Evolutionary conservation across 2,113 vertebrate species (phyloP), one percentile per base, ranked within the genome.

Genomic region (Tetrao urogallus): DNA sequence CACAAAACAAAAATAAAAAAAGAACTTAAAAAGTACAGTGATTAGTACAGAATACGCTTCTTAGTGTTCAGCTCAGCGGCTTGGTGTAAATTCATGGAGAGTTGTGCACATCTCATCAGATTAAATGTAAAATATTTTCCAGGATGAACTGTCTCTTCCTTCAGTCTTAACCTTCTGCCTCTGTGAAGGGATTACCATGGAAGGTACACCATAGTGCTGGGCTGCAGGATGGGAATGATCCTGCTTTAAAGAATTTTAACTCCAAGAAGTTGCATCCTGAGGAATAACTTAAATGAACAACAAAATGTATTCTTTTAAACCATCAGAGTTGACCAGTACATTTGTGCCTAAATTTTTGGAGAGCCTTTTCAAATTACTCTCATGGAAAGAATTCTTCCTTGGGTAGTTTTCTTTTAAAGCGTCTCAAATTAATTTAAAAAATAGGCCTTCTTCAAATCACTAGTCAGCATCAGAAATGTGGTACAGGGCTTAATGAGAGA

Each of bases 231-330:
- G 79, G 57, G 79, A 90, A 4, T 87, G 81, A 93, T 91, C 88
- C 88, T 71, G 8, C 12, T 64, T 77, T 88, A 82, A 93, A 86
- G n/a, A 89, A 85, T 70, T 54, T 76, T 65, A 86, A 79, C n/a
- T 45, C 79, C 73, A 52, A 84, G 82, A 72, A 89, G 84, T 65
- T 45, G 20, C 36, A n/a, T 74, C 54, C 54, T 27, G 8, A 0
- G 1, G 45, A 87, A 89, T 93, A 93, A 91, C 80, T 93, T 64
- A 88, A 94, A 74, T 70, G 67, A 45, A 50, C 42, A 87, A 40
- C 27, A 66, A 87, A 89, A 86, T 76, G 24, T 27, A 48, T 92
- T 91, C 50, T 47, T 72, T 91, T 91, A 70, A 82, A 48, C 50
- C 73, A 79, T 85, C 40, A 38, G 63, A 82, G 36, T 20, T 73